These are phyloP conservation scores for Megalops cyprinoides DNA, from an alignment of 2,797 vertebrate genomes.

Conservation along the genomic window DNA sequence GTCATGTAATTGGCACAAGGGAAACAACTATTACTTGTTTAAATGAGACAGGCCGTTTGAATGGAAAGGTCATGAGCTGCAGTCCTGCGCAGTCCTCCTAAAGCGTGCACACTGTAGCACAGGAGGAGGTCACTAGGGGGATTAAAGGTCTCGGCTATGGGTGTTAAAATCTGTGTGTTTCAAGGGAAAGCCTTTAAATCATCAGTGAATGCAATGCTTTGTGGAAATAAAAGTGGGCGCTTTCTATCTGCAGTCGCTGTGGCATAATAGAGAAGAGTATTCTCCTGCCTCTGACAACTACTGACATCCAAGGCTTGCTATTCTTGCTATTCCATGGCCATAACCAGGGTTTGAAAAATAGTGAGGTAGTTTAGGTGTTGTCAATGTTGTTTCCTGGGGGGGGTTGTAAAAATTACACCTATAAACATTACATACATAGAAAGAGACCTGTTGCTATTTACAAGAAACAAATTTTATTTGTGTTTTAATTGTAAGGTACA, in stretches of 20 bases:
- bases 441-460: no score
- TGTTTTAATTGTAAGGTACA: no score
- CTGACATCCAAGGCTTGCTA: not conserved
- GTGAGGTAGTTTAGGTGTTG: no score
- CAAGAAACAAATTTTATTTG: no score
- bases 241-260: not conserved
- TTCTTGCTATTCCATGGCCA: no score
- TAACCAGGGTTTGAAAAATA: no score
- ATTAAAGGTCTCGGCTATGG: slow-evolving; percentile 15
- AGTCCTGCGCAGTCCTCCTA: slow-evolving; percentile 8
- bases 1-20: slow-evolving; percentile 47
- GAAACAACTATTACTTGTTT: slow-evolving; percentile 14
- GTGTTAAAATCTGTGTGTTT: slow-evolving; percentile 4
- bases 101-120: slow-evolving; percentile 6
- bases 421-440: no score
- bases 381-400: no score
- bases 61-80: slow-evolving; percentile 20
- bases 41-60: slow-evolving; percentile 24
- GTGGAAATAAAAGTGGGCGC: not conserved
- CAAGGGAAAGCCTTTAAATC: slow-evolving; percentile 13
- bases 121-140: not conserved
- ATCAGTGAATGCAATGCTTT: slow-evolving; percentile 5
- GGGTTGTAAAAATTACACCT: no score
- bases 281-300: slow-evolving; percentile 8
- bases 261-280: slow-evolving; percentile 8